Base-by-base conservation (phyloP, 2,113 vertebrate genomes). In the Ophiodon elongatus region DNA sequence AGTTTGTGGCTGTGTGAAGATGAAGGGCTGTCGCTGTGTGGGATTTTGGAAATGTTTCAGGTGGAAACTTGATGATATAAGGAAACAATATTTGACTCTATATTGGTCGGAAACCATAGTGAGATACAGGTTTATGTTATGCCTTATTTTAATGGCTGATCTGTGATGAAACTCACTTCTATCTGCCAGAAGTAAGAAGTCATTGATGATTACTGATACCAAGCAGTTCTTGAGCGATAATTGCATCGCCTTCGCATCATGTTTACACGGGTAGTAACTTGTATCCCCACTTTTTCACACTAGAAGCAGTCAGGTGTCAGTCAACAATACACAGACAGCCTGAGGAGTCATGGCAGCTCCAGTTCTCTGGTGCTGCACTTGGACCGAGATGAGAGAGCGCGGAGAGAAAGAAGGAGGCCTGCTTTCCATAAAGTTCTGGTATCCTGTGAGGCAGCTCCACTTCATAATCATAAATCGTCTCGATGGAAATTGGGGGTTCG, bases 1-100 rank as follows among this genome's bases (percentile, higher is more conserved):
- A 93, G 92, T 95, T 95, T 95, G 15, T 95, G 94, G 96, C 95
- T 96, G 92, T 94, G 96, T 96, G 95, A 97, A 88, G 92, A 96
- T 95, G 94, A 94, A 94, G 91, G 89, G 95, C 85, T 94, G 93
- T 96, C 91, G 89, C 92, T 95, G 95, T 94, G 95, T 93, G 87
- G 88, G 90, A 89, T 96, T 94, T 94, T 93, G 89, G 93, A 90
- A 92, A 92, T 71, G 92, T 92, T 94, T 96, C 94, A 95, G 92
- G 70, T 68, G 88, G 90, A 93, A 94, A 94, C 88, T 91, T 89
- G 90, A 93, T 94, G 93, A 95, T 80, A 96, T 72, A 21, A 67
- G 94, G 94, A 95, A 95, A 93, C 91, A 90, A 94, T 95, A 25
- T 79, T 82, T 74, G 47, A 8, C 94, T 95, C 94, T 95, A 95